These are phyloP conservation scores for Morbakka virulenta DNA, from an alignment of 30 jellyfish, hydroid and myxozoan genomes.

Conservation along the genomic window DNA sequence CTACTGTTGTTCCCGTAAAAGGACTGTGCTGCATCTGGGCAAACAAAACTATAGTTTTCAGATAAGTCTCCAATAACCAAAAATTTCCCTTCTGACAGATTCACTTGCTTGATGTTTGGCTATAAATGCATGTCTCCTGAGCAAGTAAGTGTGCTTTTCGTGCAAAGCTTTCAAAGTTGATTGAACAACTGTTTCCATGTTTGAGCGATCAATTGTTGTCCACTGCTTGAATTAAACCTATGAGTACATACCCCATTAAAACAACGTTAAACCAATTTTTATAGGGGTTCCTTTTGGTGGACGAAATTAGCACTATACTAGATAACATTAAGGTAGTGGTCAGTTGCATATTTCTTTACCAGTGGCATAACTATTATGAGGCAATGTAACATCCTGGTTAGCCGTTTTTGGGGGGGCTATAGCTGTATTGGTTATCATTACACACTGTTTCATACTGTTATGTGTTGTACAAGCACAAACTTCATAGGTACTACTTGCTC, in stretches of 20 bases:
- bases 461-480: slow-evolving; percentile 60
- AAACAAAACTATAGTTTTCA: slow-evolving; percentile 25
- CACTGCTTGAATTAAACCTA: too few species aligned
- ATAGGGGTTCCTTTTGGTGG: slow-evolving; percentile 27
- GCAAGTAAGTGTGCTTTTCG: background rate
- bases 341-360: slow-evolving; percentile 36
- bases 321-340: slow-evolving; percentile 15
- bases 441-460: slow-evolving; percentile 41
- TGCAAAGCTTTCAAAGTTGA: background rate
- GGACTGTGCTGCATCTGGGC: slow-evolving; percentile 28
- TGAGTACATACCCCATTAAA: slow-evolving; percentile 32
- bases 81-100: background rate
- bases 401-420: too few species aligned
- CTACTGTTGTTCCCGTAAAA: slow-evolving; percentile 18
- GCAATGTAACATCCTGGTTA: slow-evolving; percentile 12
- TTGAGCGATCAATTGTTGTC: slow-evolving; percentile 35
- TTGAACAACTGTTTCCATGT: slow-evolving; percentile 13
- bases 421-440: slow-evolving; percentile 56
- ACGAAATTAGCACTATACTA: slow-evolving; percentile 16
- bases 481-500: slow-evolving; percentile 33
- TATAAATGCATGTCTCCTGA: slow-evolving; percentile 26
- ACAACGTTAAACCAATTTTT: slow-evolving; percentile 2
- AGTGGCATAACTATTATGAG: slow-evolving; percentile 10
- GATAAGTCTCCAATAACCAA: slow-evolving; percentile 37
- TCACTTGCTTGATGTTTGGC: slow-evolving; percentile 31